Evolutionary conservation across 2,113 vertebrate species (phyloP).

Genomic region (Neodontobutis hainanensis): DNA sequence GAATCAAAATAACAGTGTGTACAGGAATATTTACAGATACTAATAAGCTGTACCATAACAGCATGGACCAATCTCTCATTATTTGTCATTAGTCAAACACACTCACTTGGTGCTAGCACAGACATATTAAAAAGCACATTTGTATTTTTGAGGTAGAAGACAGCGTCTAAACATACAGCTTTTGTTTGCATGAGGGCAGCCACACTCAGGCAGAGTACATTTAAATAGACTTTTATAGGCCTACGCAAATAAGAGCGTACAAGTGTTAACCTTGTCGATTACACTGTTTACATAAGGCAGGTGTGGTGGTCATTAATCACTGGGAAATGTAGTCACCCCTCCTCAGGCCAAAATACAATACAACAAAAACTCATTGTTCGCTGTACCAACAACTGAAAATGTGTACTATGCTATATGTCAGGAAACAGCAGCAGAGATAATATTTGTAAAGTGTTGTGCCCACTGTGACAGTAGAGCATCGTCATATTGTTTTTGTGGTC

Average conservation of each 20-base stretch:
- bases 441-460: constrained; percentile 12
- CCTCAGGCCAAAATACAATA: constrained; percentile 3
- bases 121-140: constrained; percentile 2
- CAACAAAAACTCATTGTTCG: constrained; percentile 16
- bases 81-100: constrained; percentile 13
- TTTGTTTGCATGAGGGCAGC: constrained; percentile 30
- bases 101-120: background rate
- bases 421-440: constrained; percentile 47
- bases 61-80: background rate
- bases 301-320: constrained; percentile 56
- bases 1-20: background rate
- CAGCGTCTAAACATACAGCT: constrained; percentile 36
- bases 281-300: constrained; percentile 61
- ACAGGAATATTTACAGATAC: background rate
- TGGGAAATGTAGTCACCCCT: constrained; percentile 31
- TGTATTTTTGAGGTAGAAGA: constrained; percentile 5
- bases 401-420: constrained; percentile 6
- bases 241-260: constrained; percentile 61
- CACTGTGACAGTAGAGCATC: constrained; percentile 17
- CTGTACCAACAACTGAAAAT: background rate
- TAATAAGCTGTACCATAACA: background rate
- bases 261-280: constrained; percentile 64
- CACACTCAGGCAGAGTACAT: constrained; percentile 19
- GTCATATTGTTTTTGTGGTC: constrained; percentile 53
- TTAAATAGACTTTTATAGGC: constrained; percentile 58